A percentile compares a stretch with the other conserved stretches of the same genome.
phyloP scores from a whole-genome alignment of 2,888 invertebrate species.

The Lagria hirta region DNA sequence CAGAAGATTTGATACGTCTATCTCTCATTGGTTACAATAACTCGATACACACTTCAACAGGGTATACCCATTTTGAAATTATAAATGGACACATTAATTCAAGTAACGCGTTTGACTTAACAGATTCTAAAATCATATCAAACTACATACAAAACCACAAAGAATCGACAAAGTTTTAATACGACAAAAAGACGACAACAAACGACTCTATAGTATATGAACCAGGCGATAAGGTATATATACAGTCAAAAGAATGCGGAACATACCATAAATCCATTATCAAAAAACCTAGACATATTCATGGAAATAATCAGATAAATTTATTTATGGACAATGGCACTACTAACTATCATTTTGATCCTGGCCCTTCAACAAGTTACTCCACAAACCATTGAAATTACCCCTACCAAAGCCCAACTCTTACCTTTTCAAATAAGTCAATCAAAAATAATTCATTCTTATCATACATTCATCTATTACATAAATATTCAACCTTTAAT shows the following conservation, averaged over 20 bases:
- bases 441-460: too few relatives aligned
- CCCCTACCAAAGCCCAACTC: too few relatives aligned
- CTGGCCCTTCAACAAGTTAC: not conserved
- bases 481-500: not conserved
- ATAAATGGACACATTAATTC: too few relatives aligned
- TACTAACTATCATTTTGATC: too few relatives aligned
- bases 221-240: not conserved
- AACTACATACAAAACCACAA: slow-evolving; percentile 14
- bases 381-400: too few relatives aligned
- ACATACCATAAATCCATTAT: slow-evolving; percentile 11
- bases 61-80: too few relatives aligned
- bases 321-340: not conserved
- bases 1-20: too few relatives aligned
- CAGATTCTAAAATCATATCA: slow-evolving; percentile 9
- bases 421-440: too few relatives aligned
- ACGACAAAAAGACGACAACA: slow-evolving; percentile 5
- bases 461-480: too few relatives aligned
- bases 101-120: slow-evolving; percentile 6
- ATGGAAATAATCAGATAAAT: not conserved
- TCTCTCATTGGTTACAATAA: too few relatives aligned
- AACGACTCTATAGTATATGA: slow-evolving; percentile 2
- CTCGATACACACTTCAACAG: too few relatives aligned
- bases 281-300: slow-evolving; percentile 12
- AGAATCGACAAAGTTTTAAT: slow-evolving; percentile 6
- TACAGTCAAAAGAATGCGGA: slow-evolving; percentile 6